phyloP scores from a whole-genome alignment of 2,113 vertebrate species.

The Eptesicus fuscus region DNA sequence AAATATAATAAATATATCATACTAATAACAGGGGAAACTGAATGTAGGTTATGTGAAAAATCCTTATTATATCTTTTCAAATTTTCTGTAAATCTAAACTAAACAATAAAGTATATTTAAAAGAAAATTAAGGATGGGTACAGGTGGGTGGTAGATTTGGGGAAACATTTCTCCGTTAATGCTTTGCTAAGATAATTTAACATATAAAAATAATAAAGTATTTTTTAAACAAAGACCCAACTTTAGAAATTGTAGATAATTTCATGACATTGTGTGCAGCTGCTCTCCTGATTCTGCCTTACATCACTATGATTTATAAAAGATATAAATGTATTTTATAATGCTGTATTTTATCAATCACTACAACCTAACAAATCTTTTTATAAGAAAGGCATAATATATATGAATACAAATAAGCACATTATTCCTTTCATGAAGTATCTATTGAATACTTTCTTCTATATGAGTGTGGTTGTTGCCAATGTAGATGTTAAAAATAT shows the following conservation, averaged over 20 bases:
- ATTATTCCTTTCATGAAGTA: background rate
- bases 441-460: background rate
- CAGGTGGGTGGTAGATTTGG: background rate
- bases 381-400: background rate
- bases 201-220: background rate
- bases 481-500: background rate
- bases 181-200: background rate
- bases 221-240: background rate
- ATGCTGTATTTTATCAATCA: background rate
- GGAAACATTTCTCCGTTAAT: background rate
- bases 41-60: background rate
- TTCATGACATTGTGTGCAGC: background rate
- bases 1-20: background rate
- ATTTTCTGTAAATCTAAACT: background rate
- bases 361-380: background rate
- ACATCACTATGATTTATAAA: background rate
- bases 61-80: background rate
- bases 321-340: background rate
- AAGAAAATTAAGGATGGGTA: background rate
- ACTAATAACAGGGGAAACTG: background rate
- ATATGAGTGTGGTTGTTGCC: background rate
- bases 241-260: background rate
- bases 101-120: background rate
- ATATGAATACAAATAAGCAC: background rate
- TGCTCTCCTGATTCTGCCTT: background rate